Percentiles rank a stretch among this genome's conserved stretches.
These are phyloP conservation scores for Carposina sasakii DNA, from an alignment of 1,140 invertebrate genomes.

Conservation along the genomic window DNA sequence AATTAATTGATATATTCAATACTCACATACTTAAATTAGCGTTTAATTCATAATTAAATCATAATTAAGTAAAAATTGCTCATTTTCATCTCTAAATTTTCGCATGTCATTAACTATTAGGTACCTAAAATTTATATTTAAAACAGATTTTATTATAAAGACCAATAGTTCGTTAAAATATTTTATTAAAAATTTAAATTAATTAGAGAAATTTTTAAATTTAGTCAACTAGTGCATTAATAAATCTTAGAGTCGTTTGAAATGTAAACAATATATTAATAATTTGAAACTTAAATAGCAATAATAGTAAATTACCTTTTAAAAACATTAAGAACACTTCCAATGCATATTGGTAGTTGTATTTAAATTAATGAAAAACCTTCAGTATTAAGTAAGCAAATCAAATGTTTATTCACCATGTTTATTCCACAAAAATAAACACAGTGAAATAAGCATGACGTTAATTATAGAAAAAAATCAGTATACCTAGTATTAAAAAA, in stretches of 20 bases:
- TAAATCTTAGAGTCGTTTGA: constrained; percentile 25
- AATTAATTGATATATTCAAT: no score
- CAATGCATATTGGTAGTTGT: constrained; percentile 10
- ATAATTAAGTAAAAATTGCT: constrained; percentile 56
- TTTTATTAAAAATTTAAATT: constrained; percentile 47
- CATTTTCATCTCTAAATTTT: constrained; percentile 46
- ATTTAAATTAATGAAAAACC: no score
- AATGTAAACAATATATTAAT: constrained; percentile 16
- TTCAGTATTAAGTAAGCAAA: no score
- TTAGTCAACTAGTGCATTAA: constrained; percentile 43
- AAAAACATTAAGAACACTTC: constrained; percentile 26
- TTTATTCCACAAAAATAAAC: no score
- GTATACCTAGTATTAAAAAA: no score
- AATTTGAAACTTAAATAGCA: constrained; percentile 27
- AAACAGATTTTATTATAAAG: constrained; percentile 59
- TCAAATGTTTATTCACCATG: no score
- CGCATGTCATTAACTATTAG: constrained; percentile 45
- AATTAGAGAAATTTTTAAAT: constrained; percentile 50
- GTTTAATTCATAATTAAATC: no score
- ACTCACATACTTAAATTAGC: no score
- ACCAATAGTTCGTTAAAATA: constrained; percentile 61
- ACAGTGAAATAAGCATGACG: constrained; percentile 13
- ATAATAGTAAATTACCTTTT: constrained; percentile 25
- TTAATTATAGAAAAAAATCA: no score
- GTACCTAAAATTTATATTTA: constrained; percentile 39